Conservation (phyloP, 1,140 invertebrate species). For the Drosophila persimilis region DNA sequence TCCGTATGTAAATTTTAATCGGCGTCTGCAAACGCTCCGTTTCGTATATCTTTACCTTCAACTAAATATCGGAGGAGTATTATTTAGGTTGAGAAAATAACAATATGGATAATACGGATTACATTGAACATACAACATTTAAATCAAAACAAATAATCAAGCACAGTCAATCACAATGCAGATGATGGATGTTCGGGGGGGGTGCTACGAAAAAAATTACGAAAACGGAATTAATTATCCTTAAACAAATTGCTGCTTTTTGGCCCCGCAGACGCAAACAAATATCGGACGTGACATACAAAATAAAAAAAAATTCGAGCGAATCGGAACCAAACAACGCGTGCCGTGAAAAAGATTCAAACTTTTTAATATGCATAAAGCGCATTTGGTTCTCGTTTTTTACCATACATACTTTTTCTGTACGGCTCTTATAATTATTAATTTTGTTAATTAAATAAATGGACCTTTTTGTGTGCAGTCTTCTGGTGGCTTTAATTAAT, state of each 20-base stretch:
- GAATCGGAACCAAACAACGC: conserved; percentile 16
- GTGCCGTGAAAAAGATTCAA: conserved; percentile 29
- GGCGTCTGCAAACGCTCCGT: conserved; percentile 67
- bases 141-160: conserved; percentile 75
- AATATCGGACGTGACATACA: conserved; percentile 14
- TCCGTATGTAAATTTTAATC: conserved; percentile 56
- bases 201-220: conserved; percentile 1
- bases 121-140: conserved; percentile 49
- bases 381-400: conserved; percentile 6
- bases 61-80: conserved; percentile 61
- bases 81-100: conserved; percentile 19
- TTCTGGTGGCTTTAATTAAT: conserved; percentile 34
- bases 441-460: conserved; percentile 44
- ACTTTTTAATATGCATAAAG: conserved; percentile 23
- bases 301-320: neutral
- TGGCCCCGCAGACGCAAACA: conserved; percentile 13
- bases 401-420: conserved; percentile 5
- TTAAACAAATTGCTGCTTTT: conserved; percentile 11
- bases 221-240: conserved; percentile 18
- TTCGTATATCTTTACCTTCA: conserved; percentile 76
- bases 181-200: conserved; percentile 6
- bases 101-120: conserved; percentile 27
- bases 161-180: conserved; percentile 44
- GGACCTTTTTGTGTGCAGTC: conserved; percentile 16
- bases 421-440: conserved; percentile 29